Base-by-base conservation (phyloP, 2,888 invertebrate genomes). In the Diaphora mendica region DNA sequence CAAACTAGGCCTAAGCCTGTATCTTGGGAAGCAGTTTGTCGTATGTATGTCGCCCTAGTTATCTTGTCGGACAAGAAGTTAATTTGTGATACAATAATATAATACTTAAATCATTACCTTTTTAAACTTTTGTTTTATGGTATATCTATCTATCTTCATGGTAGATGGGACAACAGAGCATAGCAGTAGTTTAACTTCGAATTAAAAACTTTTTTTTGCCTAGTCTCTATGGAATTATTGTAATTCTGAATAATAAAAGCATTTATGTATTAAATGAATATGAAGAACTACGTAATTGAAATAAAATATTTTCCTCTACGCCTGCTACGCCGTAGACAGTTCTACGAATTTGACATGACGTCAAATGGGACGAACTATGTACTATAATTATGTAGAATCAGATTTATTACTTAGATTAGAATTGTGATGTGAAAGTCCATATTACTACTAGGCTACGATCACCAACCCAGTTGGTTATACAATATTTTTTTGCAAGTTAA, bases 211-310 rank as follows among this genome's bases (percentile, higher is more conserved):
- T 55, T 3, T 42, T 26, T n/a, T 13, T n/a, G 11, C 55, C 3
- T 11, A 23, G n/a, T 55, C n/a, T n/a, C 55, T 55, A 55, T 13
- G 7, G 55, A n/a, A 59, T 13, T 4, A 26, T 26, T 5, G 62
- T 5, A 17, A 30, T 30, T 4, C 26, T 59, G 0, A 62, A 62
- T 17, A 62, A 30, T 62, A 7, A 62, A 4, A 26, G 62, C 3
- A 15, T 26, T 62, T 4, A 13, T 26, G 0, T n/a, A 11, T 8
- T 8, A 55, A 55, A 99, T 99, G 99, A 99, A 99, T 90, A 99
- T 99, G 98, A 91, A 92, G 91, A 44, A 3, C 15, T 20, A 11
- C 11, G 1, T 17, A 39, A 64, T 39, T 20, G 35, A 23, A 64
- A 39, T 23, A 20, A 33, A 64, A 39, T 23, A 5, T 26, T n/a